A percentile compares a stretch with the other conserved stretches of the same genome.
Conservation (phyloP, 1,140 invertebrate species). For the Archivesica marissinica region DNA sequence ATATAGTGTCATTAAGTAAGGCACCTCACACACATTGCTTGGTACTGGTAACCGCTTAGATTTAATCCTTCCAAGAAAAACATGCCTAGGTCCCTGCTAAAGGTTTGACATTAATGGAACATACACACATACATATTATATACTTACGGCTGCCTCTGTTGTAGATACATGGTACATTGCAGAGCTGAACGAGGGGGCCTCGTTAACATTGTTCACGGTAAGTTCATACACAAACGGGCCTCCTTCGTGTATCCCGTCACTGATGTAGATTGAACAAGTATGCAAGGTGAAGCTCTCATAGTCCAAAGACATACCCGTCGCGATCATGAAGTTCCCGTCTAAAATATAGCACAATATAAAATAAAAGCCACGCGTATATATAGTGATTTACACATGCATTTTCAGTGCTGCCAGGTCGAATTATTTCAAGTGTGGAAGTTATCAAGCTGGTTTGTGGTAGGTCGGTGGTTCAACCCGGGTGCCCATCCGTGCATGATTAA, state of each 20-base stretch:
- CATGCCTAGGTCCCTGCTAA: too few relatives aligned
- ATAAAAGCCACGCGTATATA: too few relatives aligned
- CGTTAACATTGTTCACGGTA: conserved; percentile 35
- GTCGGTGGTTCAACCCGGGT: not conserved
- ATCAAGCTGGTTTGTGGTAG: not conserved
- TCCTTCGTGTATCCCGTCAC: conserved; percentile 23
- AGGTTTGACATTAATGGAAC: too few relatives aligned
- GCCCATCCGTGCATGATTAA: not conserved
- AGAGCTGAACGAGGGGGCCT: conserved; percentile 2
- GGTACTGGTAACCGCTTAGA: too few relatives aligned
- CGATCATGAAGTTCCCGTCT: conserved; percentile 38
- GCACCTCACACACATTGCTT: too few relatives aligned
- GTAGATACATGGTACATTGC: conserved; percentile 31
- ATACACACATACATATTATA: too few relatives aligned
- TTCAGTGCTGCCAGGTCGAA: not conserved
- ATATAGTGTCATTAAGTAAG: too few relatives aligned
- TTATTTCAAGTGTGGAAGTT: not conserved
- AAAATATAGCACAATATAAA: not conserved
- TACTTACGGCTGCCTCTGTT: conserved; percentile 30
- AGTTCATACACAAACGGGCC: conserved; percentile 28
- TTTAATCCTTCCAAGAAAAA: too few relatives aligned
- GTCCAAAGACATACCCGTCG: conserved; percentile 25
- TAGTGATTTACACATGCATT: not conserved
- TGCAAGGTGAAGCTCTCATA: conserved; percentile 13
- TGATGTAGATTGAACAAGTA: not conserved